Percentiles rank a stretch among this genome's conserved stretches.
Conservation (phyloP, 2,888 invertebrate genomes). For the Luffia ferchaultella region DNA sequence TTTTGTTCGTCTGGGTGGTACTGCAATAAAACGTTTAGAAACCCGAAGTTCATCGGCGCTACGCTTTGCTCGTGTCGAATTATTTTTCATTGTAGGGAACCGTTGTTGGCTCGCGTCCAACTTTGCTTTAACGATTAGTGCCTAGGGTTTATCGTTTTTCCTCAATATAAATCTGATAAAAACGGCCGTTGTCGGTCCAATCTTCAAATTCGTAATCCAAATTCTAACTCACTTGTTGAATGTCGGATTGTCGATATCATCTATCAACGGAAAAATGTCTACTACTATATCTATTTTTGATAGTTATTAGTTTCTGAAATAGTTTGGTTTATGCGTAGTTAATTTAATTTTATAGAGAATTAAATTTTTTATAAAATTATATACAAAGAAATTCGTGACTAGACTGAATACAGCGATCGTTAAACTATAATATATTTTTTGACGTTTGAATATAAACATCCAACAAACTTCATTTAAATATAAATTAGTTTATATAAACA, state of each 20-base stretch:
- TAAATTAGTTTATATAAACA: too few species aligned
- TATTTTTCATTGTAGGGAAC: conserved; percentile 51
- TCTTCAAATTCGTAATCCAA: conserved; percentile 9
- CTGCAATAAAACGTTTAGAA: conserved; percentile 28
- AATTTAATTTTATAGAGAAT: too few species aligned
- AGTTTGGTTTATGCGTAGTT: too few species aligned
- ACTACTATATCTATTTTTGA: too few species aligned
- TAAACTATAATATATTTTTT: too few species aligned
- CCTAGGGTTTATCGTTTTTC: conserved; percentile 22
- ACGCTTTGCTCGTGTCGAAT: conserved; percentile 35
- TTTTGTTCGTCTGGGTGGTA: background rate
- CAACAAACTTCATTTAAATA: too few species aligned
- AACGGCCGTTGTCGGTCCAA: conserved; percentile 59
- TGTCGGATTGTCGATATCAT: background rate
- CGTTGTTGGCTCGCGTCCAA: conserved; percentile 45
- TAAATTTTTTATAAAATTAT: too few species aligned
- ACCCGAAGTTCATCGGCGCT: conserved; percentile 10
- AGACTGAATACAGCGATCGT: too few species aligned
- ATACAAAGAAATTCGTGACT: too few species aligned
- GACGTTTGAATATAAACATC: too few species aligned
- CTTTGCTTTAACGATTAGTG: conserved; percentile 54
- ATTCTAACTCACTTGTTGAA: background rate
- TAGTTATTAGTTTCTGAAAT: too few species aligned
- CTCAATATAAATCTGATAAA: background rate
- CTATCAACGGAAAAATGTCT: too few species aligned